A percentile compares a stretch with the other conserved stretches of the same genome.
Evolutionary conservation across 2,888 invertebrate species (phyloP).

Genomic region (Pedicia rivosa): DNA sequence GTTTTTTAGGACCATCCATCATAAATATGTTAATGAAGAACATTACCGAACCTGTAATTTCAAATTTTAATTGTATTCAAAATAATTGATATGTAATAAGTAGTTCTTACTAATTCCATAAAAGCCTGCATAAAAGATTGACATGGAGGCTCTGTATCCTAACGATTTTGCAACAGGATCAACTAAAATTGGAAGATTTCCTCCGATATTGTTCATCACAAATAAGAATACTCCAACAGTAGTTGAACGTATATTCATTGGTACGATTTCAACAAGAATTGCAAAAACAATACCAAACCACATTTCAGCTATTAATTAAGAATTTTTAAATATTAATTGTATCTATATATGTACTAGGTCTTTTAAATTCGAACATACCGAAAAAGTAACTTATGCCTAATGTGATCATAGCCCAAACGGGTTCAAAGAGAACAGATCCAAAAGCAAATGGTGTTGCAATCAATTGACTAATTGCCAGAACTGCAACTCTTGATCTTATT

Average conservation of each 20-base stretch:
- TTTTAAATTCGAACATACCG: slow-evolving; percentile 36
- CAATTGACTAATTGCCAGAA: slow-evolving; percentile 67
- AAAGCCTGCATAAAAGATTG: slow-evolving; percentile 78
- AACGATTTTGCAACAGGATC: slow-evolving; percentile 69
- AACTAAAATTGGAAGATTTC: slow-evolving; percentile 74
- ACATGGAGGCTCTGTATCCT: slow-evolving; percentile 68
- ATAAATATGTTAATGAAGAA: slow-evolving; percentile 69
- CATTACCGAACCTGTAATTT: slow-evolving; percentile 52
- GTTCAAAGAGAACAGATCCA: slow-evolving; percentile 68
- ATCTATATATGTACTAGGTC: neutral
- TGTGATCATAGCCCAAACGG: slow-evolving; percentile 74
- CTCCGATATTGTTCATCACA: slow-evolving; percentile 86
- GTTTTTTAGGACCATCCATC: slow-evolving; percentile 42
- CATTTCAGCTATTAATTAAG: slow-evolving; percentile 58
- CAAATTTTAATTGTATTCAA: neutral
- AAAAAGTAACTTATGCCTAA: slow-evolving; percentile 80
- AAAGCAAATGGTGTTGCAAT: slow-evolving; percentile 73
- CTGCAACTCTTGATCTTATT: slow-evolving; percentile 60
- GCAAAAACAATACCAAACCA: slow-evolving; percentile 90
- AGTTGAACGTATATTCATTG: slow-evolving; percentile 63
- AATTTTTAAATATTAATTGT: slow-evolving; percentile 3
- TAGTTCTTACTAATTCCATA: slow-evolving; percentile 64
- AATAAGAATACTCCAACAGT: slow-evolving; percentile 77
- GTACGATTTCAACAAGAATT: slow-evolving; percentile 77
- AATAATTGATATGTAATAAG: neutral